These are phyloP conservation scores for Alcis repandata DNA, from an alignment of 2,888 invertebrate genomes.

Conservation along the genomic window DNA sequence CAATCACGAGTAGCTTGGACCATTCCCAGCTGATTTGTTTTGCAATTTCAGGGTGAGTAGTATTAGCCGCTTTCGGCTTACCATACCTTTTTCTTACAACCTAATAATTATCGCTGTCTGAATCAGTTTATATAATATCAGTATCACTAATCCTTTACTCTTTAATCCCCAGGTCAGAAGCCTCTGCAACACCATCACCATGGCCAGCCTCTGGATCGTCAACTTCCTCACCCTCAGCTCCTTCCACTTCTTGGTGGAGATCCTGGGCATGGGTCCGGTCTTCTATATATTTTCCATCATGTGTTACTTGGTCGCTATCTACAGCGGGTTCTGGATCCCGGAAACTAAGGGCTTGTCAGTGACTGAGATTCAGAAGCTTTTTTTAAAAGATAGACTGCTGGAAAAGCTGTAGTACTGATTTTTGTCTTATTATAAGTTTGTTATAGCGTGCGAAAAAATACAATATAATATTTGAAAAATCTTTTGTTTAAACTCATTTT, in stretches of 20 bases:
- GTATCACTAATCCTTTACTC: background rate
- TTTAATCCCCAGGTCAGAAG: conserved; percentile 60
- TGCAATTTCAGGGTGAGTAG: no score
- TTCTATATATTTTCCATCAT: conserved; percentile 71
- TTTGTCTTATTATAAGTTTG: background rate
- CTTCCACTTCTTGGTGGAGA: conserved; percentile 64
- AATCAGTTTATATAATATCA: background rate
- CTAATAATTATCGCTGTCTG: no score
- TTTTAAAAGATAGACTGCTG: conserved; percentile 42
- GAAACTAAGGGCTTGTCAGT: conserved; percentile 75
- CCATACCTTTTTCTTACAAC: no score
- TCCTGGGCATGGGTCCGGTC: conserved; percentile 66
- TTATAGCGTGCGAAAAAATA: no score
- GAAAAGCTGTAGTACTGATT: conserved; percentile 1
- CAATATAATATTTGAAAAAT: no score
- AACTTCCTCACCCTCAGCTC: conserved; percentile 68
- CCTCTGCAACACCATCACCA: conserved; percentile 63
- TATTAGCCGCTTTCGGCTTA: no score
- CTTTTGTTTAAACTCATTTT: no score
- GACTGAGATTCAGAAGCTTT: conserved; percentile 65
- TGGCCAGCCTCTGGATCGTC: conserved; percentile 61
- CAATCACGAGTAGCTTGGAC: no score
- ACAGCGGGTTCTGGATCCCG: conserved; percentile 65
- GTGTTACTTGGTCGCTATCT: conserved; percentile 64
- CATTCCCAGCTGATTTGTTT: no score